These are phyloP conservation scores for pig (Sus scrofa) DNA, from an alignment of 2,113 vertebrate genomes.

Conservation along the genomic window T2T-Sscrofa CM000819.6:32789501-32790000, in stretches of 20 bases:
- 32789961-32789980: neutral
- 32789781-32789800: too few species aligned
- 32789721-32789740: too few species aligned
- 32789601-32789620: too few species aligned
- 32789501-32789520: neutral
- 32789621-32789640: too few species aligned
- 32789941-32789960: slow-evolving; percentile 3
- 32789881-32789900: neutral
- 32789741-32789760: too few species aligned
- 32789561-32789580: neutral
- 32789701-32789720: too few species aligned
- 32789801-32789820: neutral
- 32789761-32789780: too few species aligned
- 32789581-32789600: too few species aligned
- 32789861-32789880: neutral
- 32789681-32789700: too few species aligned
- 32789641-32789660: too few species aligned
- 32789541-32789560: neutral
- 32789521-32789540: neutral
- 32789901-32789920: neutral
- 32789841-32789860: neutral
- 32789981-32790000: neutral
- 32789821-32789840: neutral
- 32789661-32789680: too few species aligned
- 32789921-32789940: neutral